Evolutionary conservation across 2,888 invertebrate genomes (phyloP), one percentile per base, ranked within the genome.

Genomic region (Pollenia labialis): DNA sequence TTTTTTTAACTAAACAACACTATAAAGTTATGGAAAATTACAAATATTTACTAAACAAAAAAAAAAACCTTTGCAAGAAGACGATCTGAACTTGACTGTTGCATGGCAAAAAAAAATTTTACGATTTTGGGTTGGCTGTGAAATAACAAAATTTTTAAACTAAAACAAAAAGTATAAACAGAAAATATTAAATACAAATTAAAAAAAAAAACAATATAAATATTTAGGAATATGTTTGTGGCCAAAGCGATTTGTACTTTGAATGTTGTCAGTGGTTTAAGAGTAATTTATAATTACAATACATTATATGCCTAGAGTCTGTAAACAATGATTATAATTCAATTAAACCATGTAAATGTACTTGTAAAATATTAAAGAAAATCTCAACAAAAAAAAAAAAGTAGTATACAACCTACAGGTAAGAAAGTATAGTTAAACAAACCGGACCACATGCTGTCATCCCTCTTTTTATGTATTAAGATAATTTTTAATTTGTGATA

Each of bases 251-350:
- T 58, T 66, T 68, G 32, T 9, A 48, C 32, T 68, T 48, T 9
- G 4, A 23, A 4, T n/a, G 6, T 16, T 18, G 12, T 44, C 11
- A 50, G 32, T 23, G 11, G 2, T 9, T 46, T 18, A 7, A 11
- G 12, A 18, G 44, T 46, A 66, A 23, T 23, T 23, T 11, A 66
- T 48, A 48, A 66, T 66, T 68, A 23, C 50, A 14, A 42, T 58
- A 46, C n/a, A 0, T 74, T 32, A 74, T 16, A 58, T 74, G 56
- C 23, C 72, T 56, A 32, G 1, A 58, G 72, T 58, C 72, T 46
- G 16, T 60, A 11, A 32, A 74, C 23, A 46, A 10, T 58, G 72
- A 60, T 58, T 58, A 48, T 60, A 60, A 74, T 74, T 74, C 48
- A 16, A 58, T 12, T 23, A 48, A 16, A 32, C 60, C 48, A 72